These are phyloP conservation scores for Ptychadena robeensis DNA, from an alignment of 2,797 vertebrate species.

Conservation along the genomic window DNA sequence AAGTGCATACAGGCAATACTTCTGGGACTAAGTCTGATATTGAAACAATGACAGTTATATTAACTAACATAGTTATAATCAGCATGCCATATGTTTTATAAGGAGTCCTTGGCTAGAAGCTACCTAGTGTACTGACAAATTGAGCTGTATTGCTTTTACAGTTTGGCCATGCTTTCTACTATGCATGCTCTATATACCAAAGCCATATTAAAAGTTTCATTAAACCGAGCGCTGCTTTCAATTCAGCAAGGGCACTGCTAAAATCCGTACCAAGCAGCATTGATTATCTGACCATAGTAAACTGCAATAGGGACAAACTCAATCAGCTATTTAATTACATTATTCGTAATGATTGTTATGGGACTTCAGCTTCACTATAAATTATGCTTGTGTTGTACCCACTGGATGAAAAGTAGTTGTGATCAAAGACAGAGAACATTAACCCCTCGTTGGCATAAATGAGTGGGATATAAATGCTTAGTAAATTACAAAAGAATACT, in stretches of 20 bases:
- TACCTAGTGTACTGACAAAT: constrained; percentile 12
- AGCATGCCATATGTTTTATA: constrained; percentile 32
- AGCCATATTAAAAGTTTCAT: constrained; percentile 42
- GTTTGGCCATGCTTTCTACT: background rate
- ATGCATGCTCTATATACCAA: constrained; percentile 12
- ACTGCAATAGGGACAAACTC: constrained; percentile 60
- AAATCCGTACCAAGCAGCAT: constrained; percentile 60
- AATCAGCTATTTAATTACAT: constrained; percentile 62
- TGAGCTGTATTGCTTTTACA: background rate
- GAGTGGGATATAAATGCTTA: constrained; percentile 21
- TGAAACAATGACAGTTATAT: constrained; percentile 45
- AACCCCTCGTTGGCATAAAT: constrained; percentile 26
- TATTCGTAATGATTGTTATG: constrained; percentile 63
- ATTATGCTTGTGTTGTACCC: constrained; percentile 56
- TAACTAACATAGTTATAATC: constrained; percentile 45
- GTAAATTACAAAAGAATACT: constrained; percentile 29
- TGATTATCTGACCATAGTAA: constrained; percentile 63
- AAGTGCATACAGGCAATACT: constrained; percentile 32
- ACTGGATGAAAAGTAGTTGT: constrained; percentile 58
- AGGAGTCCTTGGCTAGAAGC: constrained; percentile 21
- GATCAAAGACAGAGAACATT: constrained; percentile 46
- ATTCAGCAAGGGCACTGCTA: constrained; percentile 48
- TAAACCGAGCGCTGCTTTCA: constrained; percentile 30
- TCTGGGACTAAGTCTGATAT: constrained; percentile 31
- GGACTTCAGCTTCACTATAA: constrained; percentile 60